Conservation (phyloP, 2,888 invertebrate species). For the Herminia tarsipennalis region DNA sequence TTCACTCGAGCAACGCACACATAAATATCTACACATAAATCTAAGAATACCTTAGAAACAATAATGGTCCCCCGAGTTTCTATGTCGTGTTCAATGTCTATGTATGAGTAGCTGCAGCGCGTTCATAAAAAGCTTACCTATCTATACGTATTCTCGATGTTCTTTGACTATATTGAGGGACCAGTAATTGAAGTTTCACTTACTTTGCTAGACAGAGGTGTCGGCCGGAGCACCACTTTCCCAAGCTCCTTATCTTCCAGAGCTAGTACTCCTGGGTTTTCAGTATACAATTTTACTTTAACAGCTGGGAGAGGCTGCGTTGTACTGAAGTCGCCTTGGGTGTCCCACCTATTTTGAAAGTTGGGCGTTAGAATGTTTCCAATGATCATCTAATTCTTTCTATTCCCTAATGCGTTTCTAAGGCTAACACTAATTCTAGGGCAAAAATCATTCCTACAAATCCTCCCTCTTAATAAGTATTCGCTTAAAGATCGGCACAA, state of each 20-base stretch:
- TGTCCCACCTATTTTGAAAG: conserved; percentile 95
- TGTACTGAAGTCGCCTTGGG: conserved; percentile 99
- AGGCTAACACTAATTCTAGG: background rate
- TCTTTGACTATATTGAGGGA: no score
- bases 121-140: no score
- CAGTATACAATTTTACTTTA: conserved; percentile 98
- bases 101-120: no score
- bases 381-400: background rate
- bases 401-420: background rate
- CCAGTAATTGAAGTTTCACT: conserved; percentile 27
- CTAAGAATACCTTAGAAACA: no score
- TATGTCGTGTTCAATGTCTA: no score
- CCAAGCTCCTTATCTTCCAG: conserved; percentile 99
- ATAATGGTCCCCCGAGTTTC: no score
- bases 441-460: no score
- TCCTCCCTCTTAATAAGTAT: no score
- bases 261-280: conserved; percentile 98
- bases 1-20: no score
- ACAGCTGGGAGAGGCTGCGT: conserved; percentile 98
- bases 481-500: no score
- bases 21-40: no score
- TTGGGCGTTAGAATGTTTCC: background rate
- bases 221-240: conserved; percentile 95
- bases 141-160: no score
- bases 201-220: conserved; percentile 94